Base-by-base conservation (phyloP, 1,140 invertebrate genomes). In the Leptinotarsa lineolata region DNA sequence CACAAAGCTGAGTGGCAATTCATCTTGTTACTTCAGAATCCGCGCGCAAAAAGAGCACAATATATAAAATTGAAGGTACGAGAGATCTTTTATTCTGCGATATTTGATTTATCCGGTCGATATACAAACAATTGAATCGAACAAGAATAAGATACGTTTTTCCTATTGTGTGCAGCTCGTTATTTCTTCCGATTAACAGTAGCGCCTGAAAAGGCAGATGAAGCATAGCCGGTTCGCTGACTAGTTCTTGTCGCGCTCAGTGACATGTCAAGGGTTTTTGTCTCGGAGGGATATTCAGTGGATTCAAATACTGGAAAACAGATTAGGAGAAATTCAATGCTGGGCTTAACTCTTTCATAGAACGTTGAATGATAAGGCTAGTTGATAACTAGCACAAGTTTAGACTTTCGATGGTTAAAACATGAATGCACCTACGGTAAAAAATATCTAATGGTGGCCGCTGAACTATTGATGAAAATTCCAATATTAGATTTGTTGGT, bases 151-250 rank as follows among this genome's bases (percentile, higher is more conserved):
- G 68, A 60, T 73, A 73, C 24, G 70, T 79, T 79, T 76, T 79
- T 77, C 74, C 74, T 73, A 76, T 76, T 76, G 76, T 78, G 64
- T 74, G 73, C 72, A 58, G 72, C 76, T 79, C 76, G 76, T 77
- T 78, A 78, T 79, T 79, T 81, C 80, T 81, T 81, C 80, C 80
- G 80, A 80, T 77, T 81, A 78, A 80, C 77, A 79, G 78, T 81
- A 79, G 76, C 76, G 72, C 77, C 76, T 78, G 78, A 81, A 80
- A 81, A 79, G 80, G 80, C 74, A 79, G 66, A 78, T 76, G 78
- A 80, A 79, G 76, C 74, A 69, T 64, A 74, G 73, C 80, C 78
- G 76, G 78, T 81, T 78, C 77, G 75, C 60, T 77, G 78, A 77
- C 78, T 80, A 80, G 78, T 78, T 80, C 77, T 78, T 71, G 72